Evolutionary conservation across 1,140 invertebrate genomes (phyloP).

Genomic region (Pantala flavescens): DNA sequence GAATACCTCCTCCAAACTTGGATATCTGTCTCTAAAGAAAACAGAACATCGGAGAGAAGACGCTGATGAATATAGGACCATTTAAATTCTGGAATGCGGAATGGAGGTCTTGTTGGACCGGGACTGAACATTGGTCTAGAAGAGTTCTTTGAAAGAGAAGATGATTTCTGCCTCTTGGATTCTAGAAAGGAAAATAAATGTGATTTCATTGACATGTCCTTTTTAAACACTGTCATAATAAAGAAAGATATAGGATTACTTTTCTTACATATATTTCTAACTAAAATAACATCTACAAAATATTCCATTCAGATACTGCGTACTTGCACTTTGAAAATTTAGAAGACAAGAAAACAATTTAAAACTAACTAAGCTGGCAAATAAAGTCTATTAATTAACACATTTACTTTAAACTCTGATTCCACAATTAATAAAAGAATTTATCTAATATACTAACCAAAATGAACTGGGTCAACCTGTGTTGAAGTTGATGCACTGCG

Average conservation of each 20-base stretch:
- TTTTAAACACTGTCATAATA: too few species aligned
- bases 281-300: too few species aligned
- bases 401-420: too few species aligned
- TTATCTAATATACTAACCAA: constrained; percentile 43
- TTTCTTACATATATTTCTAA: too few species aligned
- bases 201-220: not conserved
- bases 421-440: too few species aligned
- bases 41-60: constrained; percentile 90
- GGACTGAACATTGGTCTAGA: constrained; percentile 77
- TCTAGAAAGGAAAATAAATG: constrained; percentile 16
- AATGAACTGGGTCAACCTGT: constrained; percentile 69
- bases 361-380: too few species aligned
- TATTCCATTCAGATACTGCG: too few species aligned
- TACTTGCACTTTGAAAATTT: too few species aligned
- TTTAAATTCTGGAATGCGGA: constrained; percentile 97
- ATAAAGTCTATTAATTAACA: too few species aligned
- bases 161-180: constrained; percentile 43
- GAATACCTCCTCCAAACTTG: constrained; percentile 73
- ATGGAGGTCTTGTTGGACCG: constrained; percentile 88
- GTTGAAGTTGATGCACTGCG: constrained; percentile 61
- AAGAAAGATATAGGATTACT: too few species aligned
- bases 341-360: too few species aligned
- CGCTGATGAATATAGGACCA: constrained; percentile 99
- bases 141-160: constrained; percentile 38
- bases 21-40: constrained; percentile 94